Evolutionary conservation across 2,113 vertebrate genomes (phyloP).

Genomic region (Nothoprocta pentlandii): DNA sequence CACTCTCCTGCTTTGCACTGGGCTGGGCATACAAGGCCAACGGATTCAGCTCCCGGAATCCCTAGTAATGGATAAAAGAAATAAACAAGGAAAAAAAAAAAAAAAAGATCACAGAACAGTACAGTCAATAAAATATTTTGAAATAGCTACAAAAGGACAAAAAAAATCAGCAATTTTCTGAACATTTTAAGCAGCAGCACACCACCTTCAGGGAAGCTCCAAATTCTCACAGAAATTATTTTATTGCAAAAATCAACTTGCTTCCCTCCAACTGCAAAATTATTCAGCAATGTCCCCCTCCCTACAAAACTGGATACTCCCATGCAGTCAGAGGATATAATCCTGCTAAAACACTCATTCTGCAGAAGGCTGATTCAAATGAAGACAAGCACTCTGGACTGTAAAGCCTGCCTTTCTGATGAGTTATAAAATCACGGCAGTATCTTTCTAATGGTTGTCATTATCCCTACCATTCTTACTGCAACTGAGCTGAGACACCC

Average conservation of each 20-base stretch:
- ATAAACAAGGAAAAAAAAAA: not conserved
- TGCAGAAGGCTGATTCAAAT: not conserved
- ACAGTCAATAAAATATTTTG: not conserved
- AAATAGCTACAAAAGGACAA: not conserved
- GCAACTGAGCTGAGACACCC: not conserved
- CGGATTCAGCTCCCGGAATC: slow-evolving; percentile 79
- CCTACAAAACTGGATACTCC: accelerated
- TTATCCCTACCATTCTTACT: not conserved
- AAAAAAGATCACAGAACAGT: not conserved
- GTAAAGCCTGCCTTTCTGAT: not conserved
- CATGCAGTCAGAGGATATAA: not conserved
- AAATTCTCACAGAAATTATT: not conserved
- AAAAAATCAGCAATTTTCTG: not conserved
- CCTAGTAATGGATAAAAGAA: slow-evolving; percentile 68
- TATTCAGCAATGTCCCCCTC: not conserved
- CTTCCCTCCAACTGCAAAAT: not conserved
- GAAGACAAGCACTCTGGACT: not conserved
- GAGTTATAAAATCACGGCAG: accelerated
- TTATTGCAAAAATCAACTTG: not conserved
- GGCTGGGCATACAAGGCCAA: slow-evolving; percentile 82
- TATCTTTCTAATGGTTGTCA: not conserved
- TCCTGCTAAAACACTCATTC: not conserved
- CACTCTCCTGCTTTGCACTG: not conserved
- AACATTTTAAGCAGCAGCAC: not conserved
- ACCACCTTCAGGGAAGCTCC: not conserved